phyloP scores from a whole-genome alignment of 2,888 invertebrate genomes.

The Cotesia congregata region DNA sequence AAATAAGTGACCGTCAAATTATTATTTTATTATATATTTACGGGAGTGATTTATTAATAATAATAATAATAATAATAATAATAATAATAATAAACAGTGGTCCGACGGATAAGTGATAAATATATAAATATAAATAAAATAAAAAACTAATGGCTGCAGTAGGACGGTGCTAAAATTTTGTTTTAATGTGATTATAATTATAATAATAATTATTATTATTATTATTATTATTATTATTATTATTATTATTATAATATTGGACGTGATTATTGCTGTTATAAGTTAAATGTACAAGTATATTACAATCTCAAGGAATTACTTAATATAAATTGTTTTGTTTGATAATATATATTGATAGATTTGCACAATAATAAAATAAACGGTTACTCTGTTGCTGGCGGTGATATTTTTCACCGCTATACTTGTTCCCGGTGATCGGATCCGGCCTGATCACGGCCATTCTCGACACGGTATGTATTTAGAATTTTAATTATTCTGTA shows the following conservation, averaged over 20 bases:
- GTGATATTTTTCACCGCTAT: conserved; percentile 58
- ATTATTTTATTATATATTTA: too few species aligned
- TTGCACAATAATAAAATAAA: background rate
- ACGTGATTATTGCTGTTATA: background rate
- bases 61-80: background rate
- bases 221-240: background rate
- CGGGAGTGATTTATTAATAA: too few species aligned
- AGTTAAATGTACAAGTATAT: background rate
- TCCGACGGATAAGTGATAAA: background rate
- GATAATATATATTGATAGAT: background rate
- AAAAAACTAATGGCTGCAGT: background rate
- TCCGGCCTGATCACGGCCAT: conserved; percentile 71
- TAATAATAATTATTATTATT: conserved; percentile 3
- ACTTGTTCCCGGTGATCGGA: conserved; percentile 67
- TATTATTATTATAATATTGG: conserved; percentile 14
- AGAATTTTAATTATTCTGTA: too few species aligned
- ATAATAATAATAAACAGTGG: background rate
- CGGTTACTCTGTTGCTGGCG: conserved; percentile 44
- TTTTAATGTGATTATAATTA: background rate
- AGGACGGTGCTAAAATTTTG: background rate
- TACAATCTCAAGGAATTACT: background rate
- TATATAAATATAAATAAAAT: too few species aligned
- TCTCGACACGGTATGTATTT: conserved; percentile 69
- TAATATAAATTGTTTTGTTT: background rate
- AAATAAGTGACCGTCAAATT: too few species aligned